phyloP scores from a whole-genome alignment of 2,888 invertebrate genomes.

The Drosophila kokeensis region DNA sequence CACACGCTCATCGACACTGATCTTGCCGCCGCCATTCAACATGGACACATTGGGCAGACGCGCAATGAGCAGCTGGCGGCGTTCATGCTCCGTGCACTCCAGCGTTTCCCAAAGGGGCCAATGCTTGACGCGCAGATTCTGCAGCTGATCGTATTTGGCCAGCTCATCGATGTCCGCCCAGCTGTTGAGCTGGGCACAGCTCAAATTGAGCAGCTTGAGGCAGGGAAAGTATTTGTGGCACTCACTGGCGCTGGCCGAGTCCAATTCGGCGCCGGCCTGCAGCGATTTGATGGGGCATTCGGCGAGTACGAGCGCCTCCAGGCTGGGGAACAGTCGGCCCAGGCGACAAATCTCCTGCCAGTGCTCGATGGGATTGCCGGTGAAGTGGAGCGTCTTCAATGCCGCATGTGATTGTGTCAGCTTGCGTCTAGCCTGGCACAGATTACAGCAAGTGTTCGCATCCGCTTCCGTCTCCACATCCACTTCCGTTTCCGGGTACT shows the following conservation, averaged over 20 bases:
- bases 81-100: slow-evolving; percentile 95
- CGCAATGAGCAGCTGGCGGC: slow-evolving; percentile 94
- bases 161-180: slow-evolving; percentile 96
- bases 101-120: slow-evolving; percentile 91
- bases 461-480: slow-evolving; percentile 12
- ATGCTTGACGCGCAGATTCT: slow-evolving; percentile 91
- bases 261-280: slow-evolving; percentile 85
- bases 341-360: slow-evolving; percentile 94
- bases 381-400: slow-evolving; percentile 93
- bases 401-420: slow-evolving; percentile 87
- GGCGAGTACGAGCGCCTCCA: slow-evolving; percentile 94
- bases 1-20: slow-evolving; percentile 93
- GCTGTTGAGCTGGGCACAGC: slow-evolving; percentile 92
- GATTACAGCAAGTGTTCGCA: slow-evolving; percentile 23
- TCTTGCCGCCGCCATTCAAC: slow-evolving; percentile 95
- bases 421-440: slow-evolving; percentile 47
- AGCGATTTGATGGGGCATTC: slow-evolving; percentile 91
- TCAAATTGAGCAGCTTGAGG: slow-evolving; percentile 92
- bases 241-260: slow-evolving; percentile 79
- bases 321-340: slow-evolving; percentile 93
- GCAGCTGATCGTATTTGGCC: slow-evolving; percentile 92
- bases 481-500: background rate
- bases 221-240: slow-evolving; percentile 77
- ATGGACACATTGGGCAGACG: slow-evolving; percentile 93
- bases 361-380: slow-evolving; percentile 93